phyloP scores from a whole-genome alignment of 1,140 invertebrate genomes.

The Latrodectus geometricus region DNA sequence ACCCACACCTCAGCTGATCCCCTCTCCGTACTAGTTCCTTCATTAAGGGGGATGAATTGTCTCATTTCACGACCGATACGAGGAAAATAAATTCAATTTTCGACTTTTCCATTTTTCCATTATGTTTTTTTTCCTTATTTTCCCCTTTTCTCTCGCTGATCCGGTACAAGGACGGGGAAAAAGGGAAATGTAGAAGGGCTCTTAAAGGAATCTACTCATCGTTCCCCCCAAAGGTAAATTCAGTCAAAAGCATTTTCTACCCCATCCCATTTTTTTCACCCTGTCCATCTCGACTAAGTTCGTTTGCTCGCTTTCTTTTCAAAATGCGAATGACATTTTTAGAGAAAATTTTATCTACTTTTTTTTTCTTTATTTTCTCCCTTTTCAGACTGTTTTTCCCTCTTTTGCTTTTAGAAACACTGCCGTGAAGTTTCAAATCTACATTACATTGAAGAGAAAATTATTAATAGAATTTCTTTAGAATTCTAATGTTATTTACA shows the following conservation, averaged over 20 bases:
- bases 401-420: not conserved
- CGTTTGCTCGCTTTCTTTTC: conserved; percentile 11
- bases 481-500: no score
- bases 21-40: not conserved
- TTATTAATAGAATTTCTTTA: no score
- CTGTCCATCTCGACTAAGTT: conserved; percentile 10
- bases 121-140: not conserved
- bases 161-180: not conserved
- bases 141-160: not conserved
- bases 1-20: no score
- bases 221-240: conserved; percentile 28
- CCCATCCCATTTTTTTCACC: not conserved
- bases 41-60: conserved; percentile 47
- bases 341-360: not conserved
- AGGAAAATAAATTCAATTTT: conserved; percentile 55
- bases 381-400: not conserved
- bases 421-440: no score
- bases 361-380: not conserved
- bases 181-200: not conserved
- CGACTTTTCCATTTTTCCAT: conserved; percentile 25
- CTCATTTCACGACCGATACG: conserved; percentile 45
- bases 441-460: no score
- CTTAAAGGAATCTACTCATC: not conserved
- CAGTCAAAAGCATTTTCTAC: conserved; percentile 34
- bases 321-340: conserved; percentile 45